Evolutionary conservation across 2,113 vertebrate genomes (phyloP).

Genomic region (Burhinus oedicnemus): DNA sequence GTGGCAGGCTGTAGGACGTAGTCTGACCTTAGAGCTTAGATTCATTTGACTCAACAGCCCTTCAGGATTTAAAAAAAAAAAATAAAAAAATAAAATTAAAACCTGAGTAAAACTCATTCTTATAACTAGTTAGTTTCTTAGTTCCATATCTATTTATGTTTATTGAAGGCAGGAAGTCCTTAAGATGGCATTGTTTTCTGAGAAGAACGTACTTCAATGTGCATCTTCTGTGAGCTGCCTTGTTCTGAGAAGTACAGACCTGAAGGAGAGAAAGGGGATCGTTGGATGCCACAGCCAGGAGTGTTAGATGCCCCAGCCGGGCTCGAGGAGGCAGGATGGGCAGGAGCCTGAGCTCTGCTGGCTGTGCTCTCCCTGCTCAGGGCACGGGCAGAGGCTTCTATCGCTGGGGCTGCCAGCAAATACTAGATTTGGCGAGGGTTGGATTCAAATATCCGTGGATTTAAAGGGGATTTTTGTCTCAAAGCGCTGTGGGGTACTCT

Average conservation of each 20-base stretch:
- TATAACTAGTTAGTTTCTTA: not conserved
- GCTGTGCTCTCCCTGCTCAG: not conserved
- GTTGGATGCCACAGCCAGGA: not conserved
- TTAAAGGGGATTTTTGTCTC: not conserved
- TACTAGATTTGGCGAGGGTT: rapidly evolving
- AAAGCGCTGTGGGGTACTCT: not conserved
- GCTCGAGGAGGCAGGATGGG: not conserved
- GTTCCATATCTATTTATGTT: not conserved
- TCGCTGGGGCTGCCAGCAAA: not conserved
- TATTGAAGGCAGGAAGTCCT: not conserved
- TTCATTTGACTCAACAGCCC: not conserved
- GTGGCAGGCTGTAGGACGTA: rapidly evolving
- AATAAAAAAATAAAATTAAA: not conserved
- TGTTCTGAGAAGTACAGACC: not conserved
- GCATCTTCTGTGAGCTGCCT: not conserved
- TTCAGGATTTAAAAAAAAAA: not conserved
- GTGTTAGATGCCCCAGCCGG: rapidly evolving
- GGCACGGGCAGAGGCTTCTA: not conserved
- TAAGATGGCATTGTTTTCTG: not conserved
- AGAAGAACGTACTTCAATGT: not conserved
- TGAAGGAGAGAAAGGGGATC: not conserved
- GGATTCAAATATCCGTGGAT: rapidly evolving
- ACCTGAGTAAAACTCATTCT: not conserved
- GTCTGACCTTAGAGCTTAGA: not conserved
- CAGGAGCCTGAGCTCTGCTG: not conserved